phyloP scores from a whole-genome alignment of 2,113 vertebrate species.

The Phalacrocorax carbo region DNA sequence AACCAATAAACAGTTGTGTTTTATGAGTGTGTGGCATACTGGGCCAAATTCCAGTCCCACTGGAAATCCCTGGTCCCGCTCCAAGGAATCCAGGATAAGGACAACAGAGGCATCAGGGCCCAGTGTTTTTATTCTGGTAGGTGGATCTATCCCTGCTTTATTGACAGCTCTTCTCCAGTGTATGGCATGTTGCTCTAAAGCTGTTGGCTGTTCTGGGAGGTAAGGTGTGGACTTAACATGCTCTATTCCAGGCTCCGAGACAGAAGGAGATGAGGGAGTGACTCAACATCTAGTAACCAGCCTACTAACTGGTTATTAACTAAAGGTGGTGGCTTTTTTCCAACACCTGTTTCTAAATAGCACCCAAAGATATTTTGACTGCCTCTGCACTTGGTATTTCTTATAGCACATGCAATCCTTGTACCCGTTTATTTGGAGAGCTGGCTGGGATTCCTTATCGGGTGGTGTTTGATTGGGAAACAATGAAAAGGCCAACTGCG shows the following conservation, averaged over 20 bases:
- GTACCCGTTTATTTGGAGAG: neutral
- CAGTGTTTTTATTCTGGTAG: neutral
- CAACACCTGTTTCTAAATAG: neutral
- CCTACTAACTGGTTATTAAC: neutral
- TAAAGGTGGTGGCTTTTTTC: neutral
- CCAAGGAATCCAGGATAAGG: constrained; percentile 31
- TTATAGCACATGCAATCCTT: neutral
- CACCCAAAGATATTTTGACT: neutral
- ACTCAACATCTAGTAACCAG: neutral
- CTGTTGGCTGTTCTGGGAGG: neutral
- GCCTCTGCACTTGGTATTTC: neutral
- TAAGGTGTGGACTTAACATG: accelerated
- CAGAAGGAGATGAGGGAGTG: neutral
- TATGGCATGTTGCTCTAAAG: accelerated
- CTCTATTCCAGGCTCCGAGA: neutral
- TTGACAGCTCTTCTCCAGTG: accelerated
- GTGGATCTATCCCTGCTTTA: neutral
- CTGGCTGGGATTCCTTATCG: neutral
- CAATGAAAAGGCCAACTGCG: neutral
- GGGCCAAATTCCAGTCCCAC: constrained; percentile 47
- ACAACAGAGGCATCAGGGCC: accelerated
- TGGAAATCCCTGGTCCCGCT: constrained; percentile 13
- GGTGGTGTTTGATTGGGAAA: accelerated
- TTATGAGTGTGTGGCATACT: constrained; percentile 24
- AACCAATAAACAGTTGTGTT: constrained; percentile 53